A percentile compares a stretch with the other conserved stretches of the same genome.
Evolutionary conservation across 1,140 invertebrate genomes (phyloP).

Genomic region (Nebria ingens): DNA sequence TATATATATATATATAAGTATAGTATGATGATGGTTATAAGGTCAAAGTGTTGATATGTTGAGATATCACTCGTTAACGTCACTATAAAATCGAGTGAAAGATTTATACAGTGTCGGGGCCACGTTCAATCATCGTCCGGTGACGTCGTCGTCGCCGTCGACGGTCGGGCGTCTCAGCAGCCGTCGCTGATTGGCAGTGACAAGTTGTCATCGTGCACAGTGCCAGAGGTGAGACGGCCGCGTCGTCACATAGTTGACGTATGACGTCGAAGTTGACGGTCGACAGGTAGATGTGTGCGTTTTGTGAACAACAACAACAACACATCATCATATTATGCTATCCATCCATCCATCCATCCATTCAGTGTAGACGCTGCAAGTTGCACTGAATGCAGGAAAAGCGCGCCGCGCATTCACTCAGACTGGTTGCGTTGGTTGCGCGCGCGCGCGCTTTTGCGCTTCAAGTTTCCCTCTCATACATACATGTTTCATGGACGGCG

Average conservation of each 20-base stretch:
- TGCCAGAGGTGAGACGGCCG: slow-evolving; percentile 5
- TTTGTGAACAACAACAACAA: not conserved
- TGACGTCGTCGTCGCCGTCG: slow-evolving; percentile 7
- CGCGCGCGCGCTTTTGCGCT: not conserved
- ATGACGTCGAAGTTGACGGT: not conserved
- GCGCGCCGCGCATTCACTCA: no score
- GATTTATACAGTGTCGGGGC: slow-evolving; percentile 1
- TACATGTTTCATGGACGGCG: slow-evolving; percentile 12
- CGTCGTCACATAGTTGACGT: not conserved
- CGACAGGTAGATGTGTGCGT: not conserved
- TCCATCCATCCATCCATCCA: not conserved
- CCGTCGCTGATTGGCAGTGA: slow-evolving; percentile 24
- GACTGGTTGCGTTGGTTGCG: not conserved
- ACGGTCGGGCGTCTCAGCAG: slow-evolving; percentile 11
- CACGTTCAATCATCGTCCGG: slow-evolving; percentile 6
- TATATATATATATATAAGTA: not conserved
- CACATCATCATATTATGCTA: not conserved
- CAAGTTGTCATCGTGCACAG: slow-evolving; percentile 22
- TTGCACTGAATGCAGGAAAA: not conserved
- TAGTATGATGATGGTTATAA: not conserved
- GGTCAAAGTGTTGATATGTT: not conserved
- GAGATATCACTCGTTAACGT: slow-evolving; percentile 2
- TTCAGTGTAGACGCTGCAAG: not conserved
- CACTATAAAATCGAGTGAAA: slow-evolving; percentile 7
- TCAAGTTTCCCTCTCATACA: not conserved